phyloP scores from a whole-genome alignment of 2,797 vertebrate genomes.

The Caiman crocodilus region DNA sequence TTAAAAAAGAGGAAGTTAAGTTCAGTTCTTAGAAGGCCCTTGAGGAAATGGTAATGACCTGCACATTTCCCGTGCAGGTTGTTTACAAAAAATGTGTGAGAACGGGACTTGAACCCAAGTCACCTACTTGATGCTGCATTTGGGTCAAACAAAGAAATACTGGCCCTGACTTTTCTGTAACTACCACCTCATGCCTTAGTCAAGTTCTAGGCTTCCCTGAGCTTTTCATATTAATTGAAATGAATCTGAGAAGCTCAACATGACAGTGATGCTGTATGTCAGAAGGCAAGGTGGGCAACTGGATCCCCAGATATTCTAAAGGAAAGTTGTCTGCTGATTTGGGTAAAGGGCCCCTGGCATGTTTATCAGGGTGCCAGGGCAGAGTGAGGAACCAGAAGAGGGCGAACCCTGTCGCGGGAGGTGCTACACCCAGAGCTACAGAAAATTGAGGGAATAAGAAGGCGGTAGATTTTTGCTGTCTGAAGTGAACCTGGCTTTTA shows the following conservation, averaged over 20 bases:
- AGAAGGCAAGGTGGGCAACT: neutral
- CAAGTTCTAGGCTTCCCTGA: neutral
- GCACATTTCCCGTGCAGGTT: neutral
- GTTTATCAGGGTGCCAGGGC: neutral
- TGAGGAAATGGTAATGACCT: constrained; percentile 13
- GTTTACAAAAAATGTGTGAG: neutral
- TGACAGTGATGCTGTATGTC: neutral
- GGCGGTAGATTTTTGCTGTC: neutral
- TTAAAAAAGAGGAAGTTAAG: constrained; percentile 12
- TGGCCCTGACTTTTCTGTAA: neutral
- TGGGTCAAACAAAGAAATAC: no score
- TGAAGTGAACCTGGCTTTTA: neutral
- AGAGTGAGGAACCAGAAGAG: neutral
- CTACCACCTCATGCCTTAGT: neutral
- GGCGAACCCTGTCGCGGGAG: neutral
- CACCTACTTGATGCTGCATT: no score
- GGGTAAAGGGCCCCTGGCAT: neutral
- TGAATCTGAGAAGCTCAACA: neutral
- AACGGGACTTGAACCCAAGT: no score
- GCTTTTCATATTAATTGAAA: neutral
- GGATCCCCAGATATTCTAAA: neutral
- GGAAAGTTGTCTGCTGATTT: neutral
- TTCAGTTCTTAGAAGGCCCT: neutral
- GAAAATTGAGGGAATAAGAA: neutral
- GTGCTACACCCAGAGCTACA: neutral